Conservation (phyloP, 2,888 invertebrate genomes). For the Pollenia labialis region DNA sequence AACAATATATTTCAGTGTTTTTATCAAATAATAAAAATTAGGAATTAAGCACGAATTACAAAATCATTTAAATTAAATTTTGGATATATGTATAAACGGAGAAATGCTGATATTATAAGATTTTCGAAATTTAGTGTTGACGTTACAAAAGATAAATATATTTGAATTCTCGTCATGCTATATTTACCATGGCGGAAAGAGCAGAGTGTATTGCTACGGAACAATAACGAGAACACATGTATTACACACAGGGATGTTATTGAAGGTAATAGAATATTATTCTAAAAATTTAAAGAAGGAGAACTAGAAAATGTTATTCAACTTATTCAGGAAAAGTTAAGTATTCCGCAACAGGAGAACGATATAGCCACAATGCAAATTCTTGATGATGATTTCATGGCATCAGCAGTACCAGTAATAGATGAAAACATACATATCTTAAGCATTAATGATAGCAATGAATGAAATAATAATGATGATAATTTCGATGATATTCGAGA, state of each 20-base stretch:
- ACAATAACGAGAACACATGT: slow-evolving; percentile 8
- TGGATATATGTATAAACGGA: slow-evolving; percentile 19
- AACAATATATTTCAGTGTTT: too few relatives aligned
- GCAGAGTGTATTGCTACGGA: neutral
- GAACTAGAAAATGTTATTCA: slow-evolving; percentile 31
- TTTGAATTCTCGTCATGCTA: neutral
- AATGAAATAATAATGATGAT: neutral
- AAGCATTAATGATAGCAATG: neutral
- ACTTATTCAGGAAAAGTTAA: slow-evolving; percentile 8
- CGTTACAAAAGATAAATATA: slow-evolving; percentile 2
- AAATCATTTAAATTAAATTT: too few relatives aligned
- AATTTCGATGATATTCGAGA: too few relatives aligned
- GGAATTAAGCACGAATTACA: too few relatives aligned
- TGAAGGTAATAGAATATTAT: neutral
- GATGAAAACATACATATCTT: slow-evolving; percentile 34
- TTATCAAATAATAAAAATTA: too few relatives aligned
- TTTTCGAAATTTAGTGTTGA: slow-evolving; percentile 9
- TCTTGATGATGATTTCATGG: slow-evolving; percentile 50
- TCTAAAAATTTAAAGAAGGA: slow-evolving; percentile 26
- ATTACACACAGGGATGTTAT: neutral
- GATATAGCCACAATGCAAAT: slow-evolving; percentile 21
- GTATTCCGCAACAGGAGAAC: neutral
- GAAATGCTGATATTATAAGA: slow-evolving; percentile 8
- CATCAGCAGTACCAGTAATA: slow-evolving; percentile 36
- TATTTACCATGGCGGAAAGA: slow-evolving; percentile 29